Evolutionary conservation across 2,113 vertebrate species (phyloP), one percentile per base, ranked within the genome.

Genomic region (Sisor rabdophorus): DNA sequence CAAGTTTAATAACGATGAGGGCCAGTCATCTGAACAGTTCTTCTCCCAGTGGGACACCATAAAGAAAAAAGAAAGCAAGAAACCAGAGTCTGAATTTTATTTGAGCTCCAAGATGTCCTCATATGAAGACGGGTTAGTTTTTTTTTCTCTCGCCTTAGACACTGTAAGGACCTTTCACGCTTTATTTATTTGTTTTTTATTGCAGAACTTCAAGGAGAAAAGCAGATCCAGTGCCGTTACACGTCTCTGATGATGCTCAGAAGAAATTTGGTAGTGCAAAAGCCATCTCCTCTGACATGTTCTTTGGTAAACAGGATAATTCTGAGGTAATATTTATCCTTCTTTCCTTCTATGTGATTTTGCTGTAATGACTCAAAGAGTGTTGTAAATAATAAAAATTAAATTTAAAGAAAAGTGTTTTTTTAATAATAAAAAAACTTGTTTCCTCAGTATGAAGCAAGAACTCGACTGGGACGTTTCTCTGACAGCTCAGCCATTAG

Each of bases 211-310:
- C 93, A 22, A 92, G 93, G 24, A 92, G 93, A 80, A 98, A 96
- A 86, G 86, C 89, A 0, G 95, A 98, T 0, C 71, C 68, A 0
- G 87, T 89, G 19, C 83, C 87, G 0, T 12, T 68, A 1, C 54
- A 63, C 0, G 87, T 77, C 26, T 88, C 90, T 0, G 93, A 95
- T 16, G 96, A 98, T 36, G 96, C 95, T 36, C 96, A 91, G 83
- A 95, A 89, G 74, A 98, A 98, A 82, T 99, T 97, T 82, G 97
- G 95, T 70, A 86, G 94, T 0, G 90, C 89, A 68, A 98, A 95
- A 88, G 91, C 96, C 55, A 99, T 99, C 78, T 98, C 97, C 0
- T 98, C 97, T 24, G 97, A 99, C 76, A 98, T 97, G 96, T 98
- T 91, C 86, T 99, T 99, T 68, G 95, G 95, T 76, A 97, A 94